Base-by-base conservation (phyloP, 2,797 vertebrate species). In the Bovichtus diacanthus region DNA sequence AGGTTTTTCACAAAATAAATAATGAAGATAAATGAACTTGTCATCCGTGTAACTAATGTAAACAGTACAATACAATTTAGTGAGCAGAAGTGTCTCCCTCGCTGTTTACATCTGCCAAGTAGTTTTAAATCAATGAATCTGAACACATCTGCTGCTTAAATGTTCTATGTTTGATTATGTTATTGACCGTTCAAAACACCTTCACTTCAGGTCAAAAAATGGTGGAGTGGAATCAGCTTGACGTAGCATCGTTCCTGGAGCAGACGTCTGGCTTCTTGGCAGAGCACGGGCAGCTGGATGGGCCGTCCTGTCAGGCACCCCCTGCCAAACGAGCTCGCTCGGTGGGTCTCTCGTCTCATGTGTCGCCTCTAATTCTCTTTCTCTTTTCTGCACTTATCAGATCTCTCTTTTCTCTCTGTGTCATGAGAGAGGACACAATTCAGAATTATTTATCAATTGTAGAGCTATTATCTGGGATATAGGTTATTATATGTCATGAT, bases 161-260 rank as follows among this genome's bases (percentile, higher is more conserved):
- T 55, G 4, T 13, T 36, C 41, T 12, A 15, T 59, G 31, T 15
- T 34, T 11, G 5, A 11, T 25, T 43, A 23, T 7, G 23, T 54
- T 58, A 3, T 44, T 74, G 56, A 68, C 11, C 6, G 29, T 38
- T 71, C 16, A 43, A 70, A 64, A 39, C 8, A 4, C 54, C 16
- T 59, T 77, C 5, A 19, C 43, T 74, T 46, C 18, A 99, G 98
- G 98, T 88, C 98, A 99, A 90, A 99, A 99, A 87, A 96, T 99
- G 87, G 97, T 99, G 86, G 98, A 99, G 90, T 99, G 98, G 98
- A 99, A 98, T 90, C 96, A 99, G 87, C 92, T 99, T 76, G 98
- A 99, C 23, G 98, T 98, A 83, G 93, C 96, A 15, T 99, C 98
- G 13, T 99, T 99, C 90, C 88, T 99, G 93, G 98, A 99, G 92